Evolutionary conservation across 2,113 vertebrate species (phyloP).

Genomic region (Aspiorhynchus laticeps): DNA sequence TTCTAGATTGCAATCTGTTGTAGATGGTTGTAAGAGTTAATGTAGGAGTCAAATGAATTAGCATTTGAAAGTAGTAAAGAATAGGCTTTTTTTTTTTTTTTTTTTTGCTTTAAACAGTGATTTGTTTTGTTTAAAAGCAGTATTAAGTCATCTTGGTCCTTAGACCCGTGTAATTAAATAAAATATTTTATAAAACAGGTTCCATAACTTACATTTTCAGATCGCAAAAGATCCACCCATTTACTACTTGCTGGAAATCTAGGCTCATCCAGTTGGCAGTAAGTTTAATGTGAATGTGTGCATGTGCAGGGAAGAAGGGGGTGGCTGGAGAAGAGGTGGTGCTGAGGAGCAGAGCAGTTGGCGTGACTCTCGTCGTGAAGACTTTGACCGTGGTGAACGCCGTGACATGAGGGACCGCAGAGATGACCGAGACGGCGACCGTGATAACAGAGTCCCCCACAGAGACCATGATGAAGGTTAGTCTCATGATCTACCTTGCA

Average conservation of each 20-base stretch:
- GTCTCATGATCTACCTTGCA: not conserved
- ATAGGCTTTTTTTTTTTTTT: no score
- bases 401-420: slow-evolving; percentile 63
- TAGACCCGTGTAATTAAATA: no score
- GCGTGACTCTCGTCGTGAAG: slow-evolving; percentile 86
- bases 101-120: no score
- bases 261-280: not conserved
- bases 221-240: not conserved
- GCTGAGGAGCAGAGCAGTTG: slow-evolving; percentile 83
- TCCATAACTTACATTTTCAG: no score
- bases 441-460: slow-evolving; percentile 70
- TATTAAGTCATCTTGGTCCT: no score
- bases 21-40: not conserved
- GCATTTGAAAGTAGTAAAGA: no score
- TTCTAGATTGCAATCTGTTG: not conserved
- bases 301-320: slow-evolving; percentile 80
- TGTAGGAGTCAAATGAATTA: no score
- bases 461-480: slow-evolving; percentile 86
- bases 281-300: not conserved
- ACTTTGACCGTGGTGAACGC: slow-evolving; percentile 73
- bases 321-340: slow-evolving; percentile 75
- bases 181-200: no score
- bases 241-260: not conserved
- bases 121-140: not conserved
- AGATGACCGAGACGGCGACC: slow-evolving; percentile 80